Percentiles rank a stretch among this genome's conserved stretches.
phyloP scores from a whole-genome alignment of 2,888 invertebrate species.

The Baccha elongata region DNA sequence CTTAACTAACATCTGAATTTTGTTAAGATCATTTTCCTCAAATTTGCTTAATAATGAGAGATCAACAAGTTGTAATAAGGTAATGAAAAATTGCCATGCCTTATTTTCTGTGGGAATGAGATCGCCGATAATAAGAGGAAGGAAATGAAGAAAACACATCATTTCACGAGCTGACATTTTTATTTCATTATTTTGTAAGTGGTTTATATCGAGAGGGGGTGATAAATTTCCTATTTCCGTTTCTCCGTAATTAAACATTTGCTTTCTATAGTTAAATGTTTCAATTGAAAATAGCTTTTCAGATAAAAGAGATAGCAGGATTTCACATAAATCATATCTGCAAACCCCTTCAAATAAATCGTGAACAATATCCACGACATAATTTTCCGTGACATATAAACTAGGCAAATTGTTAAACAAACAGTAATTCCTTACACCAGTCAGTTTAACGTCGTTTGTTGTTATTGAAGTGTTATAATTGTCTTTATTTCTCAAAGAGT shows the following conservation, averaged over 20 bases:
- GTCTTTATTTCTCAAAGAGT: constrained; percentile 27
- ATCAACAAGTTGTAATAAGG: not conserved
- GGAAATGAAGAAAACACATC: constrained; percentile 41
- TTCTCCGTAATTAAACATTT: constrained; percentile 60
- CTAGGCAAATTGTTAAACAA: not conserved
- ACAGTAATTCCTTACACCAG: constrained; percentile 26
- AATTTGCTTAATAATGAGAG: not conserved
- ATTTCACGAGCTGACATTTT: constrained; percentile 56
- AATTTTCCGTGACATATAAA: not conserved
- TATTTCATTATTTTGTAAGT: constrained; percentile 31
- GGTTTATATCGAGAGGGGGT: constrained; percentile 28
- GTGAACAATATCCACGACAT: not conserved
- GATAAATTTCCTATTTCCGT: constrained; percentile 48
- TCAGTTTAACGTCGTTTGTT: constrained; percentile 34
- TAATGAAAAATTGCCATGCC: constrained; percentile 24
- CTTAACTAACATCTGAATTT: constrained; percentile 1
- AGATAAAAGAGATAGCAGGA: not conserved
- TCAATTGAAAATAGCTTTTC: not conserved
- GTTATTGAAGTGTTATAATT: not conserved
- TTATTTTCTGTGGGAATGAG: not conserved
- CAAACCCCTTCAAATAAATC: constrained; percentile 8
- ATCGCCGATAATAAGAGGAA: constrained; percentile 57
- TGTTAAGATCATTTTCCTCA: not conserved
- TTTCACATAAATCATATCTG: not conserved
- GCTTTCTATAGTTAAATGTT: constrained; percentile 29